Evolutionary conservation across 2,888 invertebrate species (phyloP), one percentile per base, ranked within the genome.

Genomic region (Tridacna gigas): DNA sequence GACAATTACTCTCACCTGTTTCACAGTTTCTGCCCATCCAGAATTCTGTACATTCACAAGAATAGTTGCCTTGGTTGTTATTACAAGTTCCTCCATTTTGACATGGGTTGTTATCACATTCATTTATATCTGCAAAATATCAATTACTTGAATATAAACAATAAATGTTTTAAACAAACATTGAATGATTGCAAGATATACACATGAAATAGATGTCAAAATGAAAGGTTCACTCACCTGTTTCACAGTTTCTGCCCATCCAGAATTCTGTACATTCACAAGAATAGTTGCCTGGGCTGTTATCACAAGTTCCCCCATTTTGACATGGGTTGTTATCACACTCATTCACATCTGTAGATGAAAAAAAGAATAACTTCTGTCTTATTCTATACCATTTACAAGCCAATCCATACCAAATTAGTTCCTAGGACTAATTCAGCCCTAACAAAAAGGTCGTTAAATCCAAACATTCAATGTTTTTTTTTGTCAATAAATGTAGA

Each of bases 51-150:
- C 82, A 82, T 5, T 65, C 61, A 76, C 89, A 89, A n/a, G 47
- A 51, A 63, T 79, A 89, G 13, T 67, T 75, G 25, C 87, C 86
- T 15, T 60, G n/a, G 13, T 60, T 80, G 65, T 89, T 89, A 2
- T n/a, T 25, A 75, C 75, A 75, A 37, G 63, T 63, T 61, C 37
- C 75, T 37, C 37, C 75, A 61, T 75, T 75, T 22, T 3, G 3
- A 28, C 75, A 75, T 7, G 63, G 63, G 26, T 12, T 60, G 11
- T 18, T 26, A 1, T 5, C 37, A 37, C 75, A 75, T 45, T 75
- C 75, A 63, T 75, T 37, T 45, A 75, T 37, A 75, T 75, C 75
- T 75, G 13, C 13, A 75, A 56, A 3, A 56, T 3, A 20, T 56
- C 11, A 56, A 56, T 13, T 15, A 51, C 15, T 51, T n/a, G n/a